A percentile compares a stretch with the other conserved stretches of the same genome.
Conservation (phyloP, 1,140 invertebrate species). For the Elymnias hypermnestra region DNA sequence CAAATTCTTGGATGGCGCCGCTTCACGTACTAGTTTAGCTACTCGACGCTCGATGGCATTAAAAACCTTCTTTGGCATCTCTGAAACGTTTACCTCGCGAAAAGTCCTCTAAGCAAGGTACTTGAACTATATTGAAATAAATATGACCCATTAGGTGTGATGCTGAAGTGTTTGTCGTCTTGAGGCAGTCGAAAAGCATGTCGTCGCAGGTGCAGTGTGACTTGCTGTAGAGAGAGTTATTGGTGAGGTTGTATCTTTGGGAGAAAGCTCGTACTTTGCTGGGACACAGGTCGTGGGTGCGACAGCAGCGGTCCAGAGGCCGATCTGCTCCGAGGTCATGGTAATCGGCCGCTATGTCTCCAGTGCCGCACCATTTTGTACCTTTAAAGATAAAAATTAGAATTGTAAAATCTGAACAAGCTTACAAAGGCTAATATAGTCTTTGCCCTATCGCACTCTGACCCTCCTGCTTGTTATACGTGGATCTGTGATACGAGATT, state of each 20-base stretch:
- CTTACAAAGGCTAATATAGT: too few relatives aligned
- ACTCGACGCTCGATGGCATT: slow-evolving; percentile 42
- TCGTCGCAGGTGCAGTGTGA: slow-evolving; percentile 92
- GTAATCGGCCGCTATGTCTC: slow-evolving; percentile 89
- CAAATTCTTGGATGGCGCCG: slow-evolving; percentile 58
- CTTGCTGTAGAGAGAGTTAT: slow-evolving; percentile 91
- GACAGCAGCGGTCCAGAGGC: slow-evolving; percentile 88
- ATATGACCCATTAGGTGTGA: slow-evolving; percentile 89
- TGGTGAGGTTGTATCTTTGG: slow-evolving; percentile 86
- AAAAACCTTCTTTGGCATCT: slow-evolving; percentile 69
- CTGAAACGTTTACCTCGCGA: slow-evolving; percentile 60
- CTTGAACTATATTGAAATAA: slow-evolving; percentile 90
- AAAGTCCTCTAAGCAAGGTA: slow-evolving; percentile 84
- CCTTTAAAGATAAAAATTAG: slow-evolving; percentile 74
- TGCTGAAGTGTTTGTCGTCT: slow-evolving; percentile 80
- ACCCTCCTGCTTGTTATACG: too few relatives aligned
- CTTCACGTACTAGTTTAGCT: slow-evolving; percentile 31
- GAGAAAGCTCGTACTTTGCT: slow-evolving; percentile 85
- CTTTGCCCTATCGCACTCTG: too few relatives aligned
- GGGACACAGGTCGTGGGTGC: slow-evolving; percentile 87
- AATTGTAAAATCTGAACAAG: not conserved
- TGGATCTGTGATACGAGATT: too few relatives aligned
- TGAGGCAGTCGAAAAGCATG: slow-evolving; percentile 88
- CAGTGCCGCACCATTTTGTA: slow-evolving; percentile 93
- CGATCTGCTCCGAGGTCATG: slow-evolving; percentile 86